These are phyloP conservation scores for Thripadectes ignobilis DNA, from an alignment of 2,797 vertebrate genomes.

Conservation along the genomic window DNA sequence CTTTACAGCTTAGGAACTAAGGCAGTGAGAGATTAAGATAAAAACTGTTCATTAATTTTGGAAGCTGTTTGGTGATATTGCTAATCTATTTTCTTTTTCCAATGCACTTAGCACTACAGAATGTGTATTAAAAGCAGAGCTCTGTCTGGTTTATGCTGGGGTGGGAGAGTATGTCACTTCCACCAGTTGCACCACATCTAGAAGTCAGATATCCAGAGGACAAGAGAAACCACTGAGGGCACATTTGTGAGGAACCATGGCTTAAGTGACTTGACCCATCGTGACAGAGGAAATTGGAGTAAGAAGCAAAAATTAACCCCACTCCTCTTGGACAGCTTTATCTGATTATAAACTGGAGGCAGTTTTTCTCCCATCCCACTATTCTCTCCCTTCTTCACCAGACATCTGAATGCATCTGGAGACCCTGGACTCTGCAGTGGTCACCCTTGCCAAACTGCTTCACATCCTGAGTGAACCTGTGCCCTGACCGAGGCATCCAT, in stretches of 20 bases:
- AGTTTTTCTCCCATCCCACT: background rate
- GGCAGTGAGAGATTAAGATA: background rate
- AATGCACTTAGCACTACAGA: background rate
- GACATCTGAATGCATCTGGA: background rate
- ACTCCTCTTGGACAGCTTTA: background rate
- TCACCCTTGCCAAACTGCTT: background rate
- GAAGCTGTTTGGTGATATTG: background rate
- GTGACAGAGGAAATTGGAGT: background rate
- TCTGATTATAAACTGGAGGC: background rate
- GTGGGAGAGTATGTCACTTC: background rate
- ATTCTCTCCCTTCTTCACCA: background rate
- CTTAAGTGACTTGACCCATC: background rate
- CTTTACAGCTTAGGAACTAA: background rate
- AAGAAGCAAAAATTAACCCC: background rate
- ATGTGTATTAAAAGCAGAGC: background rate
- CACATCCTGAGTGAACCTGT: rapidly evolving
- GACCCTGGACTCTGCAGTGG: background rate
- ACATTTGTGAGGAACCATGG: background rate
- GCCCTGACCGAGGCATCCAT: background rate
- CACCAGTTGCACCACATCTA: background rate
- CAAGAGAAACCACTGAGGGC: background rate
- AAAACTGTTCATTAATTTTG: slow-evolving; percentile 33
- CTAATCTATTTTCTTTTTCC: background rate
- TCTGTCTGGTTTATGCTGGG: background rate
- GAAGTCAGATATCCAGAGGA: background rate